Evolutionary conservation across 2,888 invertebrate species (phyloP), one percentile per base, ranked within the genome.

Genomic region (Hetaerina titia): DNA sequence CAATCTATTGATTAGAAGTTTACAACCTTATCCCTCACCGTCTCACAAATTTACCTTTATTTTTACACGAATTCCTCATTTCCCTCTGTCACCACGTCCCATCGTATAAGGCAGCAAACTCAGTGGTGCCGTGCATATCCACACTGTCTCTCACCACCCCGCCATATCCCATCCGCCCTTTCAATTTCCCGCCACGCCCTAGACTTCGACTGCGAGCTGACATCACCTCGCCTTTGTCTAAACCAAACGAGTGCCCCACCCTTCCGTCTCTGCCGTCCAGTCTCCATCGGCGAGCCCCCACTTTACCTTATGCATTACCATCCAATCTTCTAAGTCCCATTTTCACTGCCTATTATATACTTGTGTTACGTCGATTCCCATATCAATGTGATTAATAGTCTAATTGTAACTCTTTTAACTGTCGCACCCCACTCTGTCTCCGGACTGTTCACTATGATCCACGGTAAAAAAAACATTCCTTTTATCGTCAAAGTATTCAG

Each of bases 161-260:
- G 81, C 25, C 81, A 81, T 31, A 11, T 31, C 11, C 1, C n/a
- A 11, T 17, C 57, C 89, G n/a, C 6, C 45, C 45, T 64, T 90
- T 90, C 90, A 90, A 90, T 90, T 90, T 69, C 45, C 90, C 90
- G 45, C 45, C 90, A 90, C 90, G 90, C 90, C 63, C 81, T 19
- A 81, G 25, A 81, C 74, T 74, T 74, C 74, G 74, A 74, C 81
- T 31, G 81, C 13, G 11, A 22, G 25, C 81, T 81, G 25, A 31
- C 81, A 13, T 25, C 81, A 25, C 31, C 31, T 25, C 13, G 31
- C 81, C 31, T 13, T 81, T 81, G 25, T 31, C 13, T 81, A 9
- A 81, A 31, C 31, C 81, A 13, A 81, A 31, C 25, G 31, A 11
- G 13, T 13, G 81, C 7, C 31, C 81, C 81, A 25, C 25, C 81